These are phyloP conservation scores for Formicarius rufipectus DNA, from an alignment of 2,113 vertebrate genomes.

Conservation along the genomic window DNA sequence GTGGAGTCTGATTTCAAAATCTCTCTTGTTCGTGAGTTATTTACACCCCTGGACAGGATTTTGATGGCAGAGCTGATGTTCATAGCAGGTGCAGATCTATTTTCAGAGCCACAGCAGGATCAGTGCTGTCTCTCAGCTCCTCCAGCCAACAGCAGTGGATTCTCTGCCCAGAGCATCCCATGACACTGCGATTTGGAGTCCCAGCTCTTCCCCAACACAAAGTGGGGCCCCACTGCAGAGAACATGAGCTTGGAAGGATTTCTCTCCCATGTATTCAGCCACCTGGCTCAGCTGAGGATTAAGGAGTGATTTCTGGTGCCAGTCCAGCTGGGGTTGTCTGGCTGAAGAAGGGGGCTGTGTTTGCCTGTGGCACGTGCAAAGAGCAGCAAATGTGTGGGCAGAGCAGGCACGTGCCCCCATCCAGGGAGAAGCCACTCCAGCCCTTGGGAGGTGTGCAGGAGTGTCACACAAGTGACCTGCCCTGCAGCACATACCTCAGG, in stretches of 20 bases:
- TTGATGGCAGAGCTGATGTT: background rate
- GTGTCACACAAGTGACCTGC: background rate
- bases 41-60: background rate
- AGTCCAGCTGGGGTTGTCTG: background rate
- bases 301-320: background rate
- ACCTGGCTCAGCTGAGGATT: conserved; percentile 18
- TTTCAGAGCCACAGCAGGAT: conserved; percentile 24
- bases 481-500: background rate
- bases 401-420: background rate
- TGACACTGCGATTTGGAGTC: background rate
- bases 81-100: conserved; percentile 42
- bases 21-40: background rate
- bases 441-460: background rate
- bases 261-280: background rate
- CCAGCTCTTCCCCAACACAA: background rate
- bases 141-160: conserved; percentile 17
- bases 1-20: background rate
- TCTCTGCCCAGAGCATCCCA: conserved; percentile 19
- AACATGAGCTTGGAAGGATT: conserved; percentile 21
- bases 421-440: background rate
- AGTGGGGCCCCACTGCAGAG: background rate
- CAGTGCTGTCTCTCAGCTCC: background rate
- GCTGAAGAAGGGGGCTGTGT: background rate
- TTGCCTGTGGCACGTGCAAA: background rate
- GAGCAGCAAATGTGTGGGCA: background rate